Conservation (phyloP, 1,140 invertebrate genomes). For the Eufriesea mexicana region DNA sequence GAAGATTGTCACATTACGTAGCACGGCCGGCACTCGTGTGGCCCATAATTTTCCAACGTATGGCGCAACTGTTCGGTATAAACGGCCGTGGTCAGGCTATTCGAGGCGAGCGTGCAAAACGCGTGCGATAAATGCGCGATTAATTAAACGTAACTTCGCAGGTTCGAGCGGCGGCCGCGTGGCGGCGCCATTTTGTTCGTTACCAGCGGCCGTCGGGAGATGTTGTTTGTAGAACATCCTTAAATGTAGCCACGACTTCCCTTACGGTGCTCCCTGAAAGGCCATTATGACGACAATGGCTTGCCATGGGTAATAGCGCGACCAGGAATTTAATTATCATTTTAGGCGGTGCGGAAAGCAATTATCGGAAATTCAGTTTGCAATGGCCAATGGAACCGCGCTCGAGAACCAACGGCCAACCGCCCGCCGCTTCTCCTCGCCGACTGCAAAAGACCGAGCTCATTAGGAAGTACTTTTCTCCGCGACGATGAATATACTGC, state of each 20-base stretch:
- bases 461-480: conserved; percentile 51
- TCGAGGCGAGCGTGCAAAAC: neutral
- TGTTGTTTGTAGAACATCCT: conserved; percentile 45
- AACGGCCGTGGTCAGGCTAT: neutral
- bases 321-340: conserved; percentile 80
- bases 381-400: conserved; percentile 71
- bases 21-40: neutral
- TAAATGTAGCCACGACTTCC: conserved; percentile 40
- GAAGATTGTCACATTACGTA: neutral
- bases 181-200: neutral
- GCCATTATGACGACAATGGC: conserved; percentile 58
- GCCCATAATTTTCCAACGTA: neutral
- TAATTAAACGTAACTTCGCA: conserved; percentile 34
- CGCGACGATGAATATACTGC: conserved; percentile 3
- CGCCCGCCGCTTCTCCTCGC: neutral
- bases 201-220: neutral
- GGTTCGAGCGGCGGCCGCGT: too few species aligned
- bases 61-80: neutral
- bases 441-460: conserved; percentile 51
- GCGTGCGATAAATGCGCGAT: conserved; percentile 20
- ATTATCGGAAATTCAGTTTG: conserved; percentile 81
- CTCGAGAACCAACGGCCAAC: conserved; percentile 33
- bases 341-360: conserved; percentile 78
- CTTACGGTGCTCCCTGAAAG: conserved; percentile 30
- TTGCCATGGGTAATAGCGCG: conserved; percentile 62